Base-by-base conservation (phyloP, 2,888 invertebrate genomes). In the Drosophila longiperda region DNA sequence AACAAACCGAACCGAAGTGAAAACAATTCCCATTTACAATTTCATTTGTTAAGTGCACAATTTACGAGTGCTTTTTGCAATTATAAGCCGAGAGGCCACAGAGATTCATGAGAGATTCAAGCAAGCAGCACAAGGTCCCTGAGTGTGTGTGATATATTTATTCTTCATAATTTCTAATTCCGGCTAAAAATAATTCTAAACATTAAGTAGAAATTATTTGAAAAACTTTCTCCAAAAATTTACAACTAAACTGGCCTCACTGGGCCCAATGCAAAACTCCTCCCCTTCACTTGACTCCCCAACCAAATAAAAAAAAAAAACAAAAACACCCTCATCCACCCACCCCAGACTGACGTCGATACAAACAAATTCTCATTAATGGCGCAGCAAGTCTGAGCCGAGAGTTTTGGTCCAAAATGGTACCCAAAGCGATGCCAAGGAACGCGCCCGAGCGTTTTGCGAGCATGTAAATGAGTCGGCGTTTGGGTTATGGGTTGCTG, bases 321-420 rank as follows among this genome's bases (percentile, higher is more conserved):
- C 6, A 3, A 3, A 45, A 45, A 23, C 45, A 45, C 45, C 45
- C 45, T 45, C 45, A 8, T 7, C 45, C 57, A 32, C 34, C 55
- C 50, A 60, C 64, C 68, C 38, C 71, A 68, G 73, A 73, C 81
- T 82, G 67, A 78, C 79, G 81, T 78, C 89, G 82, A 92, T 90
- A 92, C 89, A 92, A 92, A 91, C 91, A 92, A 92, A 91, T 92
- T 87, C 91, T 91, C 91, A 91, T 92, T 91, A 91, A 88, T 87
- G 86, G 81, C 75, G 68, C 77, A 70, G 69, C 73, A 70, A 75
- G 69, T 71, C 78, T 64, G 65, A 68, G 73, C 57, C 74, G 66
- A 70, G 78, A 69, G 73, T 84, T 68, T 40, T 55, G 26, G 29
- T 8, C 38, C 69, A 61, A 75, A 90, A 79, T 66, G 64, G 65